phyloP scores from a whole-genome alignment of 2,888 invertebrate species.

The Empis stercorea region DNA sequence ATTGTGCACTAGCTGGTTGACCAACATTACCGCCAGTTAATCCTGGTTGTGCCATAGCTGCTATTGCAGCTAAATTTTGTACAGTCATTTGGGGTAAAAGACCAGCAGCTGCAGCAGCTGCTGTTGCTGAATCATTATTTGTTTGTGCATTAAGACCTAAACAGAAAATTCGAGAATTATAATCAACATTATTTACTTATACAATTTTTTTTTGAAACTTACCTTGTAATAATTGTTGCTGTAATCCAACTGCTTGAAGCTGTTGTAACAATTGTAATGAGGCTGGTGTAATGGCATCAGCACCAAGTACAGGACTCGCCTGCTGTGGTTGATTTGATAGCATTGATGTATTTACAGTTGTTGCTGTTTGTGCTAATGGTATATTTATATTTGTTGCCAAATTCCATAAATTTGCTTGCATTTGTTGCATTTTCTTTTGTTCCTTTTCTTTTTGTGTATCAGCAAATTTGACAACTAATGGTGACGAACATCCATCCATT shows the following conservation, averaged over 20 bases:
- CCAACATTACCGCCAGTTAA: slow-evolving; percentile 27
- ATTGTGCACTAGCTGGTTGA: slow-evolving; percentile 31
- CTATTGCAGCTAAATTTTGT: slow-evolving; percentile 83
- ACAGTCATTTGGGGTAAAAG: slow-evolving; percentile 68
- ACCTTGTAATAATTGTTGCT: slow-evolving; percentile 50
- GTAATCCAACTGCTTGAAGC: slow-evolving; percentile 50
- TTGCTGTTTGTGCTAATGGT: slow-evolving; percentile 40
- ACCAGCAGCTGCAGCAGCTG: slow-evolving; percentile 36
- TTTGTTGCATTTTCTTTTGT: slow-evolving; percentile 87
- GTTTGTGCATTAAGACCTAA: slow-evolving; percentile 30
- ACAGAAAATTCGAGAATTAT: not conserved
- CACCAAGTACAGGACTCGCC: slow-evolving; percentile 34
- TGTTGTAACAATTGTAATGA: slow-evolving; percentile 53
- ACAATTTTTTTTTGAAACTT: slow-evolving; percentile 21
- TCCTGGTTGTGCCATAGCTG: slow-evolving; percentile 42
- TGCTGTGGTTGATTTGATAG: slow-evolving; percentile 35
- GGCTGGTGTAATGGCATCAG: slow-evolving; percentile 44
- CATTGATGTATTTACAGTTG: slow-evolving; percentile 40
- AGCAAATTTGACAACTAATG: slow-evolving; percentile 97
- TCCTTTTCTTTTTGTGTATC: slow-evolving; percentile 99
- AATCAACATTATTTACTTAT: too few species aligned
- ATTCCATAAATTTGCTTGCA: slow-evolving; percentile 87
- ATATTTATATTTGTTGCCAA: slow-evolving; percentile 47
- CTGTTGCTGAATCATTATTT: slow-evolving; percentile 24
- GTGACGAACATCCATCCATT: slow-evolving; percentile 98